Base-by-base conservation (phyloP, 2,797 vertebrate genomes). In the Carapus acus region DNA sequence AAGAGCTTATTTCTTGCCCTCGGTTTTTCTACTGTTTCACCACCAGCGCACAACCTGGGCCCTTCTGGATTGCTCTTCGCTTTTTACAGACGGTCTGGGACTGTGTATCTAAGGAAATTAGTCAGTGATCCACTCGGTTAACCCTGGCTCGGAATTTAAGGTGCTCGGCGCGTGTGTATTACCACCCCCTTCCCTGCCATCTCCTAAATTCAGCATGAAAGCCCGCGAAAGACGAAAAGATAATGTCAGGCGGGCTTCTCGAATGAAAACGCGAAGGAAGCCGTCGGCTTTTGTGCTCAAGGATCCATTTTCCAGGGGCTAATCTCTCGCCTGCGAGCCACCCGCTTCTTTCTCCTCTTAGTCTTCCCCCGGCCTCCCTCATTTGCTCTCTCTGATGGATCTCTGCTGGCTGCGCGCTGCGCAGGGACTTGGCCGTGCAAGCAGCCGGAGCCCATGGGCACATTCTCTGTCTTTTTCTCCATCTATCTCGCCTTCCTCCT, bases 281-380 rank as follows among this genome's bases (percentile, higher is more conserved):
- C 58, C 65, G 20, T 65, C 67, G 74, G 66, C 77, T 80, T 83
- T 80, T 80, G 76, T 80, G 79, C 74, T 81, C 11, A 49, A 78
- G 74, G 78, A 85, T 85, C 76, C 80, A 82, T 87, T 86, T 87
- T 82, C 71, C 62, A 65, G 77, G n/a, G 69, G 73, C 74, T 82
- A 82, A 84, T 86, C 76, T 84, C 60, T 65, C 71, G 60, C 74
- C 78, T 76, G 71, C 78, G 74, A 83, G 74, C 73, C 76, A 81
- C 70, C 74, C 69, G 71, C 62, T 2, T 18, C 66, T 76, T 77
- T 44, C 67, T 60, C 58, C 60, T 56, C 48, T 65, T 56, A 58
- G 69, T 67, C 66, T 49, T 48, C 55, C 24, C 75, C 73, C 60
- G 52, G 29, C 40, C 69, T 69, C 57, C 46, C 52, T 62, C 67